Percentiles rank a stretch among this genome's conserved stretches.
Conservation (phyloP, 2,888 invertebrate species). For the Perithous albicinctus region DNA sequence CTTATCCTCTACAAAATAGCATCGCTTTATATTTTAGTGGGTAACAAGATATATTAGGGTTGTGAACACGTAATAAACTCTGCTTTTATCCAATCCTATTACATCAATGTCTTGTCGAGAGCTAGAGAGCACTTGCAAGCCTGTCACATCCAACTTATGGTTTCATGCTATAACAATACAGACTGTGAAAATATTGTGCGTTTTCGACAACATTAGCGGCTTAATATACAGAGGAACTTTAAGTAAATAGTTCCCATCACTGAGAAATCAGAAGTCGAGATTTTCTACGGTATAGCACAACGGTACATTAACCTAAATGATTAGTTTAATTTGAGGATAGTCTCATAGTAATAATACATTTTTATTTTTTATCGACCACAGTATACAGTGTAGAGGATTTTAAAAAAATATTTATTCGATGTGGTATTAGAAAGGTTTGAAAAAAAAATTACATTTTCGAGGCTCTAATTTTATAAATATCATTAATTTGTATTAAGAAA, state of each 20-base stretch:
- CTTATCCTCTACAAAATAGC: neutral
- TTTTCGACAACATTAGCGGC: neutral
- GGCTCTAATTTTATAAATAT: too few species aligned
- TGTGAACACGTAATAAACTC: neutral
- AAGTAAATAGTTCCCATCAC: too few species aligned
- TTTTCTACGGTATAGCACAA: too few species aligned
- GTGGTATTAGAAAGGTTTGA: too few species aligned
- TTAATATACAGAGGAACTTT: neutral
- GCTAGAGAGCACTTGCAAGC: neutral
- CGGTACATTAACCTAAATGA: too few species aligned
- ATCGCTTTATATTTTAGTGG: conserved; percentile 15
- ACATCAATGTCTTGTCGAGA: neutral
- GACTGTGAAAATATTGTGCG: neutral
- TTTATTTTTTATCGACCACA: too few species aligned
- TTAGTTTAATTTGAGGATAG: neutral
- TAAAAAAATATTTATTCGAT: too few species aligned
- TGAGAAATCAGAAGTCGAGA: too few species aligned
- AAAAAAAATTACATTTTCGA: too few species aligned
- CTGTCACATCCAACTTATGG: neutral
- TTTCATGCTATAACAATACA: neutral
- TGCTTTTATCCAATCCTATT: neutral
- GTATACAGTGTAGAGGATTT: too few species aligned
- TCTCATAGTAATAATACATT: too few species aligned
- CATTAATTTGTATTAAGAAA: too few species aligned
- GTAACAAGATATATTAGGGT: conserved; percentile 4